phyloP scores from a whole-genome alignment of 2,888 invertebrate genomes.

The Xestia c-nigrum region DNA sequence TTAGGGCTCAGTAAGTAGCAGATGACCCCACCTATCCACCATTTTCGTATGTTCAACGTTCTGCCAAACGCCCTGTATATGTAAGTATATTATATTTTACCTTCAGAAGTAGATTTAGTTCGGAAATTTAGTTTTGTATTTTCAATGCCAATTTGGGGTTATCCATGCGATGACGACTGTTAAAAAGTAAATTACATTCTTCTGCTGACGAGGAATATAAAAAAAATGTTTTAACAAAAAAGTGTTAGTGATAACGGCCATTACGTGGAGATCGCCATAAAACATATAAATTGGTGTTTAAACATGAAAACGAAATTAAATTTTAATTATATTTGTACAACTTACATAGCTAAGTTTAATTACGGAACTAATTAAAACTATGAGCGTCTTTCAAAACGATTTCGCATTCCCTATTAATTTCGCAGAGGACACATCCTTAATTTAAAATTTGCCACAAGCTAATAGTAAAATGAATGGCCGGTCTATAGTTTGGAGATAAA shows the following conservation, averaged over 20 bases:
- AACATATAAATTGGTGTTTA: neutral
- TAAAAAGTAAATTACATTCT: too few species aligned
- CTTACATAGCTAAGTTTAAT: neutral
- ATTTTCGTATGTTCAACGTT: too few species aligned
- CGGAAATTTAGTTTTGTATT: too few species aligned
- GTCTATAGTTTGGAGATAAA: slow-evolving; percentile 11
- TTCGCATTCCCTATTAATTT: neutral
- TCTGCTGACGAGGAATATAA: too few species aligned
- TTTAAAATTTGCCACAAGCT: neutral
- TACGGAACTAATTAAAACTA: neutral
- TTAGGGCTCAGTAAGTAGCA: too few species aligned
- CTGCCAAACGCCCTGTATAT: too few species aligned
- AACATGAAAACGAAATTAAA: neutral
- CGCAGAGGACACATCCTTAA: neutral
- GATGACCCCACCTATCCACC: too few species aligned
- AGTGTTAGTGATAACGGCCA: neutral
- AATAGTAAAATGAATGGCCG: neutral
- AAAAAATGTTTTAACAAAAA: neutral
- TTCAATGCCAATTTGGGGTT: too few species aligned
- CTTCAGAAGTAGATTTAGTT: too few species aligned
- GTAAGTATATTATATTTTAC: too few species aligned
- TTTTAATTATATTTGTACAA: neutral
- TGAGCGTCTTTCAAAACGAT: neutral
- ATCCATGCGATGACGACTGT: too few species aligned
- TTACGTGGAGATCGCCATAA: neutral